Conservation (phyloP, 1,140 invertebrate species). For the Drosophila subpulchrella region DNA sequence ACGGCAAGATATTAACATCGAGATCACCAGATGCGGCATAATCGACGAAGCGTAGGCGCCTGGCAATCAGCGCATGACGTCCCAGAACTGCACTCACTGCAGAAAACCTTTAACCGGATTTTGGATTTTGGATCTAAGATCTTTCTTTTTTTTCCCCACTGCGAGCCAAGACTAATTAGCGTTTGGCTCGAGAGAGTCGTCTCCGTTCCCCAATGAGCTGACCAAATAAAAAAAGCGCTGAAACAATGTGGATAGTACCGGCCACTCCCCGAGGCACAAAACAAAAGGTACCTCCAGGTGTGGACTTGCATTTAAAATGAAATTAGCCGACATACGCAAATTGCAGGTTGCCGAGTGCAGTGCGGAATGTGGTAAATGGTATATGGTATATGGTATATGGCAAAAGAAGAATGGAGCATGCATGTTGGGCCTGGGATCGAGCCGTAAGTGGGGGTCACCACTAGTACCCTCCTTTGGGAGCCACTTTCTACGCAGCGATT, state of each 20-base stretch:
- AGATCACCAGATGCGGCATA: conserved; percentile 26
- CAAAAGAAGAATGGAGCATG: conserved; percentile 5
- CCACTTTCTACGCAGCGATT: conserved; percentile 22
- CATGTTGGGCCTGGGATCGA: conserved; percentile 25
- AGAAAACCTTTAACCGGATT: conserved; percentile 12
- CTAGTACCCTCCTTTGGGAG: not conserved
- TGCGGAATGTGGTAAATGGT: conserved; percentile 18
- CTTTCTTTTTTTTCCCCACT: not conserved
- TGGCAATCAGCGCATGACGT: conserved; percentile 77
- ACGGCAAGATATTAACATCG: conserved; percentile 24
- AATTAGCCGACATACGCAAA: conserved; percentile 75
- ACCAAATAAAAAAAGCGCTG: conserved; percentile 2
- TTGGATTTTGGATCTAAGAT: not conserved
- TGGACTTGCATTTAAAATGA: conserved; percentile 70
- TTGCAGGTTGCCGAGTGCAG: conserved; percentile 39
- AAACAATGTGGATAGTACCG: conserved; percentile 5
- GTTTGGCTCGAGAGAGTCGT: conserved; percentile 14
- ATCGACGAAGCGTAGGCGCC: conserved; percentile 71
- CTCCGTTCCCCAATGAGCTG: conserved; percentile 16
- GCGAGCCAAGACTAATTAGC: conserved; percentile 35
- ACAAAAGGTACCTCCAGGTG: conserved; percentile 1
- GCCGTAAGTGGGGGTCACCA: conserved; percentile 28
- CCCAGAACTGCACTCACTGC: conserved; percentile 51
- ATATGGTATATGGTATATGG: not conserved
- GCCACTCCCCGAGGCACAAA: too few species aligned